Evolutionary conservation across 2,797 vertebrate genomes (phyloP).

Genomic region (Melanotaenia boesemani): DNA sequence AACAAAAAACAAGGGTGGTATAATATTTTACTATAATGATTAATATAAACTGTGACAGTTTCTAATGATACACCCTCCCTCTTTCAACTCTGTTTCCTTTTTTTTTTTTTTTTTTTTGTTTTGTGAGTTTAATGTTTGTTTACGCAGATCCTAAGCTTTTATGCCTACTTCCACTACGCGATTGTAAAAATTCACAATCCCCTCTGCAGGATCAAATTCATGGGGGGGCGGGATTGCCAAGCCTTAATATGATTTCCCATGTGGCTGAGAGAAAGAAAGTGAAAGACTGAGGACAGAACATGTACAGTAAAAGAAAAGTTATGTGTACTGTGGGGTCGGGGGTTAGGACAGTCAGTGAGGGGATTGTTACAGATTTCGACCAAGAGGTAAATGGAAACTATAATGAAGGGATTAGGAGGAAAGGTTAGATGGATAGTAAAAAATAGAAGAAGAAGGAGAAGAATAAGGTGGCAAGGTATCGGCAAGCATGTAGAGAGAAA

Average conservation of each 20-base stretch:
- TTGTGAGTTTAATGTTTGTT: slow-evolving; percentile 54
- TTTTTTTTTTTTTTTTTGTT: slow-evolving; percentile 9
- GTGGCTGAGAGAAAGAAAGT: slow-evolving; percentile 38
- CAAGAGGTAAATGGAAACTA: slow-evolving; percentile 29
- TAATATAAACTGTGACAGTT: slow-evolving; percentile 21
- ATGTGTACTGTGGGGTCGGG: background rate
- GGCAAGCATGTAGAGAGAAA: slow-evolving; percentile 17
- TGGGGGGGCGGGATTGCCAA: slow-evolving; percentile 63
- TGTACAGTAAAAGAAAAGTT: slow-evolving; percentile 29
- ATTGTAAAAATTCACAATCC: slow-evolving; percentile 82
- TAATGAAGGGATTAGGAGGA: slow-evolving; percentile 38
- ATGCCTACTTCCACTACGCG: slow-evolving; percentile 79
- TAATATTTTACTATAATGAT: slow-evolving; percentile 19
- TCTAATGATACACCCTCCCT: slow-evolving; percentile 26
- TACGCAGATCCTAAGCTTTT: slow-evolving; percentile 58
- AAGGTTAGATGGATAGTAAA: slow-evolving; percentile 7
- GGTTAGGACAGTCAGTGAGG: slow-evolving; percentile 20
- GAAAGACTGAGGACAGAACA: slow-evolving; percentile 27
- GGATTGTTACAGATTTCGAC: slow-evolving; percentile 31
- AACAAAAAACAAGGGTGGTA: background rate
- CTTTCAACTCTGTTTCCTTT: slow-evolving; percentile 25
- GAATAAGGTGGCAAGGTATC: background rate
- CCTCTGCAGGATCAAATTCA: slow-evolving; percentile 76
- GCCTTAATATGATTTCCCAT: slow-evolving; percentile 82
- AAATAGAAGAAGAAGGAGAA: slow-evolving; percentile 9